Base-by-base conservation (phyloP, 2,113 vertebrate genomes). In the Sisor rabdophorus region DNA sequence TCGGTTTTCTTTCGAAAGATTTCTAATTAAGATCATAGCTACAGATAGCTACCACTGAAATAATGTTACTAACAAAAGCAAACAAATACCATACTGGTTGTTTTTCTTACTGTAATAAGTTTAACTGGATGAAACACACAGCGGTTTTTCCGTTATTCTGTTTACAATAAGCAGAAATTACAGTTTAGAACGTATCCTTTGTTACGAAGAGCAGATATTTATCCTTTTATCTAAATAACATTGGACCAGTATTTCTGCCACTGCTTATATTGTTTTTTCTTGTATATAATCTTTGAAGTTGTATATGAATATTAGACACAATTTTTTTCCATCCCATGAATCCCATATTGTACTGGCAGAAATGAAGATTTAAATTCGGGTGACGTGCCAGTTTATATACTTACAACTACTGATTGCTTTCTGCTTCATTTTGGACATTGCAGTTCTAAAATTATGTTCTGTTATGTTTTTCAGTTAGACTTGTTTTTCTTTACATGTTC, bases 221-320 rank as follows among this genome's bases (percentile, higher is more conserved):
- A 82, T 86, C 84, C 85, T 82, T 81, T 83, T 89, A 86, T 85
- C 82, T 87, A 80, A 71, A 82, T 80, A 84, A 84, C 84, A 87
- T 88, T 87, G 89, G 87, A 88, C 85, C 87, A 81, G 88, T 85
- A 84, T 84, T 83, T 85, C 82, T 90, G 87, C 87, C 88, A 90
- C 85, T 74, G 85, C 83, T 86, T 81, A 80, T 84, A 86, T 87
- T 89, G 87, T 86, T 84, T 87, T 89, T 87, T 85, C 87, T 90
- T 88, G 91, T 91, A 89, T 88, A 36, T 84, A 90, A 87, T 22
- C 84, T 80, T 84, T 82, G 75, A 83, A 81, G 81, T 86, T 86
- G 86, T 87, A 87, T 88, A 88, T 85, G 87, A 86, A 89, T 83
- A 89, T 83, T 83, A 86, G 84, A 88, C 87, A 88, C 86, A 76